Base-by-base conservation (phyloP, 2,113 vertebrate genomes). In the Aegithalos caudatus region DNA sequence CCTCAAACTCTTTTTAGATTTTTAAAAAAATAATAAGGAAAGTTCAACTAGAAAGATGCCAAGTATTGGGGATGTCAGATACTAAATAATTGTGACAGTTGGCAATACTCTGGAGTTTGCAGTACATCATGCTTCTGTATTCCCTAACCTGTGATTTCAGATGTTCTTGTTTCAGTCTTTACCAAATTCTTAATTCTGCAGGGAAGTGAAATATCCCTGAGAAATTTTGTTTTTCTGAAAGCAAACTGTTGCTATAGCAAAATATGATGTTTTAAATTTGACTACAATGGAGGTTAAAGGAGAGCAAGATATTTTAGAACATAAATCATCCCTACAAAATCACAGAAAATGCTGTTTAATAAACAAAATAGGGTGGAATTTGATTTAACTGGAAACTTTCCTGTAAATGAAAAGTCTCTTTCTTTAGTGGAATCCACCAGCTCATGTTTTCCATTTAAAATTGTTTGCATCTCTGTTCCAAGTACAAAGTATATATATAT, bases 171-270 rank as follows among this genome's bases (percentile, higher is more conserved):
- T 94, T 92, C 45, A 67, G n/a, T 88, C 72, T 88, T 91, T 78
- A 93, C 64, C 27, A 86, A 5, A 16, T 73, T n/a, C 33, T 78
- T 81, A 86, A 92, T 90, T 94, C 93, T 96, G 51, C 51, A 88
- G 79, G 94, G 85, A 97, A 92, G 93, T 77, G 58, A 94, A 94
- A 91, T 40, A 73, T 84, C 51, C 20, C 47, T 77, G 51, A 81
- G 71, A 94, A 47, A 29, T 81, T 71, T 62, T 94, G 88, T 97
- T 96, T 95, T 90, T 83, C 71, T 86, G 64, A 94, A 94, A 95
- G 90, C 90, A 92, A 61, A 53, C 76, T 93, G 90, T 95, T 95
- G 54, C 93, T 95, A 94, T 90, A 88, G 74, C 42, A 92, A 94
- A 82, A 82, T 64, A 53, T 45, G 69, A 70, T 91, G 74, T 88